phyloP scores from a whole-genome alignment of 2,888 invertebrate genomes.

The Scelioninae gen. 2 region DNA sequence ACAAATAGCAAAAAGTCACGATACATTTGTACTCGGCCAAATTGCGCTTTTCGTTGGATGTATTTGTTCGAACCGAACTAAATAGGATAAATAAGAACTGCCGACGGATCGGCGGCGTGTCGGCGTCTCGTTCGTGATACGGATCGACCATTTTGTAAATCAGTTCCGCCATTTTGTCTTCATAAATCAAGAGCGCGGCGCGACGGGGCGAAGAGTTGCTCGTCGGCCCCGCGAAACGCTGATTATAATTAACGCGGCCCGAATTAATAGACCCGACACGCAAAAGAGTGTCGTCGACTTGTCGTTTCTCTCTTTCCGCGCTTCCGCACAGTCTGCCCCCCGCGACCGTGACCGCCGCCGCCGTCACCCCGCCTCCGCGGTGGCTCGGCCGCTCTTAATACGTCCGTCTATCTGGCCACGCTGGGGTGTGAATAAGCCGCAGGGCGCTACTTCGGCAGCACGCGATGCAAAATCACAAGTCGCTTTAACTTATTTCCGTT shows the following conservation, averaged over 20 bases:
- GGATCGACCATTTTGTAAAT: conserved; percentile 72
- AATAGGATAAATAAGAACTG: conserved; percentile 66
- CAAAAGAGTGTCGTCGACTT: conserved; percentile 64
- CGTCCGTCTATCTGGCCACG: conserved; percentile 57
- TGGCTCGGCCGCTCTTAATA: conserved; percentile 55
- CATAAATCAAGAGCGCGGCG: conserved; percentile 66
- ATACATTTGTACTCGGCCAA: conserved; percentile 59
- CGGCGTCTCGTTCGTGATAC: conserved; percentile 64
- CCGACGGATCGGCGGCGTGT: conserved; percentile 51
- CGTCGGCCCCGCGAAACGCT: conserved; percentile 63
- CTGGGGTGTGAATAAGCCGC: conserved; percentile 58
- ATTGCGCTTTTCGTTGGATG: conserved; percentile 58
- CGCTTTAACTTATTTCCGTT: conserved; percentile 59
- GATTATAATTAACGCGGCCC: conserved; percentile 73
- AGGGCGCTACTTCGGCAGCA: conserved; percentile 61
- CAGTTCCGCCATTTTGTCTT: conserved; percentile 72
- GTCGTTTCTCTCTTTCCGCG: conserved; percentile 49
- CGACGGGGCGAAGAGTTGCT: conserved; percentile 27
- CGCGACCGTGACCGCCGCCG: conserved; percentile 14
- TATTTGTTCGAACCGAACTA: conserved; percentile 61
- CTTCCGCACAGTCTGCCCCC: conserved; percentile 10
- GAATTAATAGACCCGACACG: conserved; percentile 70
- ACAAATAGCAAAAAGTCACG: conserved; percentile 54
- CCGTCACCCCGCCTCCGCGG: conserved; percentile 22
- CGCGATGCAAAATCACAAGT: conserved; percentile 65